Evolutionary conservation across 2,888 invertebrate species (phyloP), one percentile per base, ranked within the genome.

Genomic region (Scotopteryx bipunctaria): DNA sequence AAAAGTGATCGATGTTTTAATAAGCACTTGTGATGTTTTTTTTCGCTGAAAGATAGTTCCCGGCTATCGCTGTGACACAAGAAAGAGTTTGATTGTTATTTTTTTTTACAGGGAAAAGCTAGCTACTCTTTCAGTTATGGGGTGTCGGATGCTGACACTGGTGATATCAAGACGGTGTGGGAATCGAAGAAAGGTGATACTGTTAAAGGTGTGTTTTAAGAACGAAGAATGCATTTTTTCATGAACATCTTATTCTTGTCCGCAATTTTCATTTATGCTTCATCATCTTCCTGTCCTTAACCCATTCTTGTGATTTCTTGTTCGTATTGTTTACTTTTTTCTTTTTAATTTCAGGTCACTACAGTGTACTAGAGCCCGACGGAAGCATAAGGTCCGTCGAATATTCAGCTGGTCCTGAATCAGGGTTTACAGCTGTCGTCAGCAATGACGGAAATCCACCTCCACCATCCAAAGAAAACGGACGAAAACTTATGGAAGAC

Each of bases 281-380:
- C n/a, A n/a, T n/a, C n/a, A n/a, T n/a, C n/a, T n/a, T n/a, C n/a
- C n/a, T n/a, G n/a, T n/a, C n/a, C n/a, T n/a, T n/a, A n/a, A n/a
- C n/a, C n/a, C n/a, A n/a, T n/a, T n/a, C n/a, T n/a, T n/a, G n/a
- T n/a, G n/a, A n/a, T n/a, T n/a, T n/a, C n/a, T n/a, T n/a, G n/a
- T n/a, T n/a, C n/a, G n/a, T n/a, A n/a, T n/a, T 29, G 15, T 14
- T 3, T 5, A 17, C 13, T n/a, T 17, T n/a, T 2, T 4, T 35
- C 38, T 29, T 36, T 11, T 41, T 19, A 11, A 35, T 77, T 78
- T 6, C 73, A 91, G 91, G 93, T 68, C 92, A 92, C 71, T 94
- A 94, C 72, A 94, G 94, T 64, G 84, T 94, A 13, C 73, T 94
- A 38, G 94, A 94, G 74, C 92, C 94, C 25, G 94, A 94, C 68